Percentiles rank a stretch among this genome's conserved stretches.
Evolutionary conservation across 2,797 vertebrate genomes (phyloP).

Genomic region (Coreius guichenoti): DNA sequence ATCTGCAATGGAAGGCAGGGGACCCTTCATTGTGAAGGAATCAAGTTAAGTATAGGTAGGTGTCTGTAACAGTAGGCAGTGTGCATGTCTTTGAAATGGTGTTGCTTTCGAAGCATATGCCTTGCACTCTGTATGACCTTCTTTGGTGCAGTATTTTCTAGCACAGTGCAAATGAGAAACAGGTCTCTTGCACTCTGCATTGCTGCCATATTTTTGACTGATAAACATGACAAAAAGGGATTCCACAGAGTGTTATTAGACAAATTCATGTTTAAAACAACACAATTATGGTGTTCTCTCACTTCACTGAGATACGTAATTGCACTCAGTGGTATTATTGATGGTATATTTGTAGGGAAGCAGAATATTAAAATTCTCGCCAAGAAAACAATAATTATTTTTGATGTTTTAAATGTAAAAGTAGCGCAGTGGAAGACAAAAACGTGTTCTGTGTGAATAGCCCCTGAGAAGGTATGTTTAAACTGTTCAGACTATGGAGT

Average conservation of each 20-base stretch:
- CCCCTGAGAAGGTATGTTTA: neutral
- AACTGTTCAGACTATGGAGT: neutral
- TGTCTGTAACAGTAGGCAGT: neutral
- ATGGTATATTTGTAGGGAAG: neutral
- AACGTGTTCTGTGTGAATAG: neutral
- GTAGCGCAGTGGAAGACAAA: neutral
- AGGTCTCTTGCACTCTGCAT: conserved; percentile 5
- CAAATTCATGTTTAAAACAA: conserved; percentile 17
- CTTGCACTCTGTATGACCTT: conserved; percentile 14
- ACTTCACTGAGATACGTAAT: neutral
- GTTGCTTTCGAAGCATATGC: conserved; percentile 5
- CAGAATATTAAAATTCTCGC: neutral
- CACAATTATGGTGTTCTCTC: neutral
- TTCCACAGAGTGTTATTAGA: conserved; percentile 3
- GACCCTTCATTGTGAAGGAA: neutral
- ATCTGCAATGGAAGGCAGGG: neutral
- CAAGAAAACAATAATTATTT: neutral
- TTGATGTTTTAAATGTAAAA: neutral
- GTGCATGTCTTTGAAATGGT: neutral
- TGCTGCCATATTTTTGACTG: conserved; percentile 12
- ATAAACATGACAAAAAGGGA: conserved; percentile 10
- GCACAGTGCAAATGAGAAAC: conserved; percentile 2
- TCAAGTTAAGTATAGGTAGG: neutral
- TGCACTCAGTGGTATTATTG: neutral
- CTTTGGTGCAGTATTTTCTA: conserved; percentile 12